Evolutionary conservation across 1,140 invertebrate species (phyloP).

Genomic region (Thaumatotibia leucotreta): DNA sequence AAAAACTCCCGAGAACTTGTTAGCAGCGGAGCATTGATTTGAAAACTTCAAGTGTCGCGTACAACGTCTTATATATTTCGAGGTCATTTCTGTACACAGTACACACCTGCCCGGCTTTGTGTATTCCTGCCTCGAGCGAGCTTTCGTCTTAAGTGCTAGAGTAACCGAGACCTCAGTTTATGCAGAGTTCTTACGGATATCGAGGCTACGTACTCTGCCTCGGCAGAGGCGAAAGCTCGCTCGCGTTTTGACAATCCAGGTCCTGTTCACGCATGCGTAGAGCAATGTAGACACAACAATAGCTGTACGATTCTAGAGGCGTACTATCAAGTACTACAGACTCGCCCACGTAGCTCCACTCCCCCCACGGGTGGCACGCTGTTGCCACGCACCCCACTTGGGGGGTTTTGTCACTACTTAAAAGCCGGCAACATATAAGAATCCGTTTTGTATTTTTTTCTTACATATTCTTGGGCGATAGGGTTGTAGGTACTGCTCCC

Average conservation of each 20-base stretch:
- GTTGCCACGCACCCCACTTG: conserved; percentile 44
- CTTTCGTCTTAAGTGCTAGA: neutral
- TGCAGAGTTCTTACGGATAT: neutral
- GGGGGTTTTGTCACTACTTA: conserved; percentile 3
- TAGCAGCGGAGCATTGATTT: neutral
- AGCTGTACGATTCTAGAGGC: conserved; percentile 45
- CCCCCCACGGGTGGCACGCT: conserved; percentile 20
- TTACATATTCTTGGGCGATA: no score
- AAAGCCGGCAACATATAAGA: neutral
- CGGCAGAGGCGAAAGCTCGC: neutral
- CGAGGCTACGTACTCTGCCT: neutral
- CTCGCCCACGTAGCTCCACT: conserved; percentile 62
- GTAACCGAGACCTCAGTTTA: neutral
- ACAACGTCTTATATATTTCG: conserved; percentile 37
- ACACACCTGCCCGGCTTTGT: neutral
- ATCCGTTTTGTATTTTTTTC: neutral
- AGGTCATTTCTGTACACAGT: conserved; percentile 39
- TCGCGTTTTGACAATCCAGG: conserved; percentile 17
- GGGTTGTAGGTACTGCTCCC: no score
- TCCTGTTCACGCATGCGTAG: conserved; percentile 48
- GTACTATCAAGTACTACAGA: conserved; percentile 74
- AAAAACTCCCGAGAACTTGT: neutral
- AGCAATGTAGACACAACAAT: conserved; percentile 61
- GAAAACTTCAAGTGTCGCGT: neutral
- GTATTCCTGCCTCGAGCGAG: neutral